Conservation (phyloP, 2,797 vertebrate species). For the Gymnothorax reevesii region DNA sequence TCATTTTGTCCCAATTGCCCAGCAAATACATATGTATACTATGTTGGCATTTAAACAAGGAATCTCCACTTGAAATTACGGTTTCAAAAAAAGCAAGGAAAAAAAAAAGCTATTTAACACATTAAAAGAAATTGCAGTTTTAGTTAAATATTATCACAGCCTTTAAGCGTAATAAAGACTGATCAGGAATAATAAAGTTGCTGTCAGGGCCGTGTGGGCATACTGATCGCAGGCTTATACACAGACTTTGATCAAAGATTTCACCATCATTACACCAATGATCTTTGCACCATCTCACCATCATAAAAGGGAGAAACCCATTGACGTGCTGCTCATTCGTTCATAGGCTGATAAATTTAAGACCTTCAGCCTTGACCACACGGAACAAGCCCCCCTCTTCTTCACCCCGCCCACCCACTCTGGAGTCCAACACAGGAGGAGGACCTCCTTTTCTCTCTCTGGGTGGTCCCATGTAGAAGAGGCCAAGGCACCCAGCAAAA, state of each 20-base stretch:
- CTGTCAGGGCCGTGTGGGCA: not conserved
- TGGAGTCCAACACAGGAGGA: not conserved
- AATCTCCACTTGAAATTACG: not conserved
- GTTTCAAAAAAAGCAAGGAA: not conserved
- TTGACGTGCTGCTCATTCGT: not conserved
- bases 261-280: not conserved
- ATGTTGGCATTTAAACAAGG: not conserved
- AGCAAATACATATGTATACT: not conserved
- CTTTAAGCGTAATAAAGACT: not conserved
- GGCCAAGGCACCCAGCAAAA: not conserved
- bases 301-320: not conserved
- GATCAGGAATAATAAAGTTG: not conserved
- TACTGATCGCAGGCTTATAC: not conserved
- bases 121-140: too few species aligned
- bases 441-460: not conserved
- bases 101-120: not conserved
- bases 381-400: not conserved
- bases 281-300: not conserved
- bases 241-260: not conserved
- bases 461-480: not conserved
- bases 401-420: not conserved
- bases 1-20: too few species aligned
- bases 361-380: not conserved
- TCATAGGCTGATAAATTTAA: not conserved
- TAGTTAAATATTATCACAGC: not conserved